A percentile compares a stretch with the other conserved stretches of the same genome.
Conservation (phyloP, 1,140 invertebrate genomes). For the Drosophila asahinai region DNA sequence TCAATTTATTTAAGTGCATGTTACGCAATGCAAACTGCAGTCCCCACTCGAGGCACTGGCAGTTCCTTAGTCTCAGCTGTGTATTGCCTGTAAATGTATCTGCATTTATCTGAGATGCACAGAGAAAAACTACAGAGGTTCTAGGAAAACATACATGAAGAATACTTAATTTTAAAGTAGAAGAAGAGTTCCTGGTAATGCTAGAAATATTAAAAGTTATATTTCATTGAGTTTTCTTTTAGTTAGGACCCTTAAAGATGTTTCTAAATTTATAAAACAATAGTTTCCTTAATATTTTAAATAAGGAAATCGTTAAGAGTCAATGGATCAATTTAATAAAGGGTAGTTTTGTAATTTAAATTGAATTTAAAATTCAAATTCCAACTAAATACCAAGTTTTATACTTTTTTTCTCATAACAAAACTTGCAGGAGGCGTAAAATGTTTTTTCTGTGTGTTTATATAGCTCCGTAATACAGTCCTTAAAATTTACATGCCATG, state of each 20-base stretch:
- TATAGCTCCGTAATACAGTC: not conserved
- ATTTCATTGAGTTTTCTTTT: too few relatives aligned
- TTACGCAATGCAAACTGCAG: constrained; percentile 65
- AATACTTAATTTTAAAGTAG: not conserved
- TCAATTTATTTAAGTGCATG: constrained; percentile 79
- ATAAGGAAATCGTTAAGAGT: too few relatives aligned
- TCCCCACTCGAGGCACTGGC: constrained; percentile 28
- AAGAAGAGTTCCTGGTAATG: too few relatives aligned
- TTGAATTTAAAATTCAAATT: too few relatives aligned
- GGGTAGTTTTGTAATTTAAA: too few relatives aligned
- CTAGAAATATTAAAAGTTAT: too few relatives aligned
- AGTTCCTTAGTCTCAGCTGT: constrained; percentile 14
- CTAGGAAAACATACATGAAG: too few relatives aligned
- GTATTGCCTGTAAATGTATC: constrained; percentile 18
- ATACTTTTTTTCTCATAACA: not conserved
- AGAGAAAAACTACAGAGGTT: not conserved
- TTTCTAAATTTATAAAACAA: too few relatives aligned
- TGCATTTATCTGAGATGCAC: constrained; percentile 7
- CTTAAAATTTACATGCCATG: constrained; percentile 30
- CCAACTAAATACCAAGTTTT: too few relatives aligned
- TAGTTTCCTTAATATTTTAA: too few relatives aligned
- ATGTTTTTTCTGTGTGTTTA: not conserved
- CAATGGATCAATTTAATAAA: too few relatives aligned
- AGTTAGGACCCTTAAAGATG: too few relatives aligned
- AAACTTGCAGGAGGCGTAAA: not conserved